These are phyloP conservation scores for Hemibagrus wyckioides DNA, from an alignment of 2,113 vertebrate species.

Conservation along the genomic window DNA sequence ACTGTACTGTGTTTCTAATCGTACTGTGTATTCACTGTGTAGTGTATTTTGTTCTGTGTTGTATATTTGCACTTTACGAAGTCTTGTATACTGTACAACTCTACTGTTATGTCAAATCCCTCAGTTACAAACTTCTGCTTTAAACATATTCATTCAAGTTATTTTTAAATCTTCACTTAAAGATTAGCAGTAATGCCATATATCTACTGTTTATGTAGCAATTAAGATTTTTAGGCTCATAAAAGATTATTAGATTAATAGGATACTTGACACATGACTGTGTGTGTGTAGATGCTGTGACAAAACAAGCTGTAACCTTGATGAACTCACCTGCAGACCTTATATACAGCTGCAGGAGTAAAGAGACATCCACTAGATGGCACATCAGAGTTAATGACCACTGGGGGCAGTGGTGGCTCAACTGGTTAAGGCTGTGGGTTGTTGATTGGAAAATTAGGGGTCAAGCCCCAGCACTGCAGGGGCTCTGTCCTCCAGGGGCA, in stretches of 20 bases:
- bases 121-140: too few species aligned
- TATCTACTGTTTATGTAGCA: not conserved
- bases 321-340: not conserved
- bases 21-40: too few species aligned
- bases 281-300: not conserved
- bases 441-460: too few species aligned
- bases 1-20: too few species aligned
- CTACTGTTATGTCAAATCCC: too few species aligned
- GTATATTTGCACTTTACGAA: too few species aligned
- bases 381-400: not conserved
- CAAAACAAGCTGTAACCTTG: not conserved
- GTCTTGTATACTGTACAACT: too few species aligned
- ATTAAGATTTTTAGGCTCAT: not conserved
- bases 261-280: not conserved
- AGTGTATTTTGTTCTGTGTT: too few species aligned
- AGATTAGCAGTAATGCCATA: not conserved
- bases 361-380: not conserved
- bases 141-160: not conserved
- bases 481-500: too few species aligned
- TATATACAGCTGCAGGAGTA: not conserved
- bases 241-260: not conserved
- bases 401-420: too few species aligned
- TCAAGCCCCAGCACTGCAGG: too few species aligned
- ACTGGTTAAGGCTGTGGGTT: too few species aligned
- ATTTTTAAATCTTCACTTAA: not conserved